Percentiles rank a stretch among this genome's conserved stretches.
phyloP scores from a whole-genome alignment of 2,888 invertebrate species.

The Rugalucina vietnamica region DNA sequence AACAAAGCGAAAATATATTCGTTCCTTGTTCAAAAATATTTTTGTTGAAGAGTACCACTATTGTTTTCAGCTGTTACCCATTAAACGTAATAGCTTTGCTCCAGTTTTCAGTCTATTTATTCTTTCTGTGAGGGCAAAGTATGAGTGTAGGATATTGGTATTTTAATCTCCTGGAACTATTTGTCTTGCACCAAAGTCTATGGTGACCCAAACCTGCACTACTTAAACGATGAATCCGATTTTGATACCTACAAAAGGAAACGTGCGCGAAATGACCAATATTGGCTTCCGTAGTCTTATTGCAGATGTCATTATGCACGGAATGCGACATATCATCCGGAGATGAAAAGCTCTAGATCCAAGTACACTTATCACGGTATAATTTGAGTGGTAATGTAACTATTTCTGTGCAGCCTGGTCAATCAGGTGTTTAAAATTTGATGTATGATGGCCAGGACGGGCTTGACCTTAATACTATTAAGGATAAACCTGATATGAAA shows the following conservation, averaged over 20 bases:
- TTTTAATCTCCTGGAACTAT: not conserved
- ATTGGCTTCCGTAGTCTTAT: too few relatives aligned
- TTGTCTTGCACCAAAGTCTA: not conserved
- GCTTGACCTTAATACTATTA: not conserved
- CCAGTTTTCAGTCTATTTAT: not conserved
- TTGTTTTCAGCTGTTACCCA: conserved; percentile 4
- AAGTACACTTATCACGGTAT: too few relatives aligned
- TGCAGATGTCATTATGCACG: too few relatives aligned
- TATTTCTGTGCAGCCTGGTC: too few relatives aligned
- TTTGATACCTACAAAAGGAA: too few relatives aligned
- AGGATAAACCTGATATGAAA: not conserved
- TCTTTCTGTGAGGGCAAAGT: not conserved
- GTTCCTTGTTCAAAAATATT: not conserved
- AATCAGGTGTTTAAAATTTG: too few relatives aligned
- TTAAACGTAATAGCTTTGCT: conserved; percentile 1
- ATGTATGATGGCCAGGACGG: too few relatives aligned
- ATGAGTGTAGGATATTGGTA: not conserved
- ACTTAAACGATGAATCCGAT: not conserved
- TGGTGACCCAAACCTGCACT: conserved; percentile 4
- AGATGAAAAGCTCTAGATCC: too few relatives aligned
- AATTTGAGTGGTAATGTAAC: too few relatives aligned
- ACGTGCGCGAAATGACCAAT: too few relatives aligned
- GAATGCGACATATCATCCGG: too few relatives aligned
- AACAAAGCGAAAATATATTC: not conserved
- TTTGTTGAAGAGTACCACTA: not conserved